Conservation (phyloP, 2,888 invertebrate species). For the Lepeophtheirus nordmannii region DNA sequence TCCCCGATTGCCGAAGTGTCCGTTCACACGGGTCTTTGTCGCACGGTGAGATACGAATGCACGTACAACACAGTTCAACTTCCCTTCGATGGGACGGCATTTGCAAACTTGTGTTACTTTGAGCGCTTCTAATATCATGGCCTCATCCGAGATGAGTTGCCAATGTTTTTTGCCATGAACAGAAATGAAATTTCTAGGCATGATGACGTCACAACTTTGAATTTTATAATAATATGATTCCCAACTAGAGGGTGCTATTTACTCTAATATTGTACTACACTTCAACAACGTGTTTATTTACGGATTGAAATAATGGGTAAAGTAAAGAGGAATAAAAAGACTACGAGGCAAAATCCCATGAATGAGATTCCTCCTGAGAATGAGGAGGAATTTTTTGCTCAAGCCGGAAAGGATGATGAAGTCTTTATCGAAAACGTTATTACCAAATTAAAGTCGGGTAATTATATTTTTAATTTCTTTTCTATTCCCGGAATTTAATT, state of each 20-base stretch:
- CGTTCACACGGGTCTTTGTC: background rate
- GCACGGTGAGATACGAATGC: slow-evolving; percentile 3
- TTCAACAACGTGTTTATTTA: background rate
- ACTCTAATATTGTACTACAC: background rate
- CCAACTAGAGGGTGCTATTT: too few species aligned
- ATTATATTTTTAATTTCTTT: background rate
- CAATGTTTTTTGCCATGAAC: background rate
- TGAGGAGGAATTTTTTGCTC: background rate
- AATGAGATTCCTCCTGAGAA: background rate
- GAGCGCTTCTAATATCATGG: slow-evolving; percentile 7
- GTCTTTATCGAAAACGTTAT: background rate
- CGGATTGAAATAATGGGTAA: background rate
- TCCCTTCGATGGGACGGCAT: slow-evolving; percentile 9
- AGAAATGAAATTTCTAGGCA: too few species aligned
- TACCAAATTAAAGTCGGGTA: background rate
- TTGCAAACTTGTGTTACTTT: slow-evolving; percentile 6
- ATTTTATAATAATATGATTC: too few species aligned
- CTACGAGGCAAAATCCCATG: background rate
- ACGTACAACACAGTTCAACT: background rate
- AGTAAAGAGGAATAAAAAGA: background rate
- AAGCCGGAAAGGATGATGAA: background rate
- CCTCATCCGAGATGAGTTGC: background rate
- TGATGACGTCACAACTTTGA: background rate
- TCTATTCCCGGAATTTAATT: background rate
- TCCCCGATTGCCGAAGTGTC: slow-evolving; percentile 1